Conservation (phyloP, 1,140 invertebrate species). For the Drosophila grimshawi region DNA sequence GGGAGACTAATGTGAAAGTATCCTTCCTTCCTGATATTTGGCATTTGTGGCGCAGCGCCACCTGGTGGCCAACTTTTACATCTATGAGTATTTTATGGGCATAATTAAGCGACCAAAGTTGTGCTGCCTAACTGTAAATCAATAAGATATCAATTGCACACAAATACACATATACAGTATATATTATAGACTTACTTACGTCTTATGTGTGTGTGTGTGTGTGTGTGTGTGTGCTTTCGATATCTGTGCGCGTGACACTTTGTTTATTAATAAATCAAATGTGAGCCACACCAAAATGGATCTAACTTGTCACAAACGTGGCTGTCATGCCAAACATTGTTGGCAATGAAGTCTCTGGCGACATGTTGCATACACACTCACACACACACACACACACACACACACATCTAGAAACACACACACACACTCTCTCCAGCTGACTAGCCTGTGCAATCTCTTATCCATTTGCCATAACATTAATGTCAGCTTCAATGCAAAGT, state of each 20-base stretch:
- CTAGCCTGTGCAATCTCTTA: constrained; percentile 39
- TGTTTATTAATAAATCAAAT: constrained; percentile 77
- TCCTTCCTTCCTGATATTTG: neutral
- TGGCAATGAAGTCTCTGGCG: constrained; percentile 52
- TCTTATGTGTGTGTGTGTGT: constrained; percentile 4
- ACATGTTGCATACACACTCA: constrained; percentile 40
- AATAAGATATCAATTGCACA: constrained; percentile 70
- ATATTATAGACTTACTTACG: neutral
- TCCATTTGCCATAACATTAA: constrained; percentile 40
- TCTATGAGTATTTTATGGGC: neutral
- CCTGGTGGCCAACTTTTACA: constrained; percentile 1
- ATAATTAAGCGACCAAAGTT: constrained; percentile 20
- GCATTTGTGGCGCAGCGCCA: constrained; percentile 3
- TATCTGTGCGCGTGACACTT: constrained; percentile 40
- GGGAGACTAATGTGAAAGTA: neutral
- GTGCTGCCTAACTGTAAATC: constrained; percentile 44
- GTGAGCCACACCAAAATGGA: constrained; percentile 55
- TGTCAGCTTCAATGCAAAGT: constrained; percentile 33
- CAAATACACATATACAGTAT: constrained; percentile 21
- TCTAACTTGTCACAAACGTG: constrained; percentile 67
- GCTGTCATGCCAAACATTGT: constrained; percentile 57
- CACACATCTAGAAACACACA: neutral
- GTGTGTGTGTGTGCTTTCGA: neutral
- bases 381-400: neutral
- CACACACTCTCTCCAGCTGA: constrained; percentile 14